Conservation (phyloP, 2,113 vertebrate species). For the Sander vitreus region DNA sequence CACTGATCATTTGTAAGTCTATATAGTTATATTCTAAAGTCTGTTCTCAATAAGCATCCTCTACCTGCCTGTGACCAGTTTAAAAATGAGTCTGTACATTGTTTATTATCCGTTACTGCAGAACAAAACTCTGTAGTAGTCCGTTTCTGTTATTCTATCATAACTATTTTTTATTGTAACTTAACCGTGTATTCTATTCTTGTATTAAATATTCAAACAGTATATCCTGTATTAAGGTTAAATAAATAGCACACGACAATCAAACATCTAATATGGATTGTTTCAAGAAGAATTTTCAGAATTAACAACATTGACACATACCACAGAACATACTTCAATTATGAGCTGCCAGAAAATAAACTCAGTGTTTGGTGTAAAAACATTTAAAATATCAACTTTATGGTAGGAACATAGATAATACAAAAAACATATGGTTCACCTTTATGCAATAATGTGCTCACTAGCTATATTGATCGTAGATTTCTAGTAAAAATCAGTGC, state of each 20-base stretch:
- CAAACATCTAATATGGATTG: not conserved
- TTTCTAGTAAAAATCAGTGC: slow-evolving; percentile 66
- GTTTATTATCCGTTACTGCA: not conserved
- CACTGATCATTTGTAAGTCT: not conserved
- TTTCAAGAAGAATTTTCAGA: not conserved
- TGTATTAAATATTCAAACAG: not conserved
- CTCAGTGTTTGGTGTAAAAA: not conserved
- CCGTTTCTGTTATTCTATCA: not conserved
- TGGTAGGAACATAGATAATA: slow-evolving; percentile 68
- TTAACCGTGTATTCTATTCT: not conserved
- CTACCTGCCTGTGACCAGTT: not conserved
- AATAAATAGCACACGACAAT: not conserved
- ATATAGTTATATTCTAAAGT: no score
- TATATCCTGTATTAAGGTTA: not conserved
- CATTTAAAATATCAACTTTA: slow-evolving; percentile 78
- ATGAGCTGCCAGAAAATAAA: slow-evolving; percentile 4
- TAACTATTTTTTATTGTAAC: not conserved
- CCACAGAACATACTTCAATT: not conserved
- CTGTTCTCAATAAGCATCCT: no score
- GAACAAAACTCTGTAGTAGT: not conserved
- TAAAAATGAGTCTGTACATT: not conserved
- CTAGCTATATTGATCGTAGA: slow-evolving; percentile 29
- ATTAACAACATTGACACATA: not conserved
- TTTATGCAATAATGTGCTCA: slow-evolving; percentile 54
- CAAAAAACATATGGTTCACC: slow-evolving; percentile 55